Conservation (phyloP, 2,113 vertebrate species). For the Vicugna pacos region DNA sequence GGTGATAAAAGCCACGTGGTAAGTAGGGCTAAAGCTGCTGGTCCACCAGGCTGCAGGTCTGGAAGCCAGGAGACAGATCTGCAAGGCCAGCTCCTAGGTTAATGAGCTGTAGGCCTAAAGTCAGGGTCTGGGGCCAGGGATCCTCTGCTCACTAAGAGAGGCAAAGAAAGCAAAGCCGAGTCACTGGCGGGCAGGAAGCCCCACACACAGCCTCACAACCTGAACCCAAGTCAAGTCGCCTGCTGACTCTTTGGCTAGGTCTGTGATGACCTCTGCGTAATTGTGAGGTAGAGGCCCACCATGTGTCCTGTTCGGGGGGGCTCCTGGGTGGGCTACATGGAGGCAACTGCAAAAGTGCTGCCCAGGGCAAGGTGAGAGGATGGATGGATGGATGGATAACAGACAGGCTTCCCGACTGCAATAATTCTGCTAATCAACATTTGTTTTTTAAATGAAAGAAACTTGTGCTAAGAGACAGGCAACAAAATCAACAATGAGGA, state of each 20-base stretch:
- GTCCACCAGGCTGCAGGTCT: not conserved
- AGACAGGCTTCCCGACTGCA: not conserved
- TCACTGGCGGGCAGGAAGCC: not conserved
- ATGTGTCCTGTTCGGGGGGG: not conserved
- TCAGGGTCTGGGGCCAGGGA: not conserved
- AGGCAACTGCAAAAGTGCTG: not conserved
- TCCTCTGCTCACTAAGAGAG: not conserved
- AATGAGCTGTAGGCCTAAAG: not conserved
- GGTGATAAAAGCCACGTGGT: not conserved
- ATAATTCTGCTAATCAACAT: not conserved
- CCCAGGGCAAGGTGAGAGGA: not conserved
- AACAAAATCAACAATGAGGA: conserved; percentile 28
- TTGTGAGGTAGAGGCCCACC: not conserved
- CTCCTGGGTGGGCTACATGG: not conserved
- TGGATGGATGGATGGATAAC: not conserved
- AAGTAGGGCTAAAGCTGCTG: not conserved
- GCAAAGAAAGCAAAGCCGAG: not conserved
- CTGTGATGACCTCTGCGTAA: not conserved
- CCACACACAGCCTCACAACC: not conserved
- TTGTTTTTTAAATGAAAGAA: not conserved
- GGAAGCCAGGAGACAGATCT: not conserved
- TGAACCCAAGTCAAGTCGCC: not conserved
- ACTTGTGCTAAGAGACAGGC: not conserved
- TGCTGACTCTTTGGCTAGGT: not conserved
- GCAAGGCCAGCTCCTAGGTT: not conserved